Evolutionary conservation across 2,888 invertebrate genomes (phyloP).

Genomic region (Mantis religiosa): DNA sequence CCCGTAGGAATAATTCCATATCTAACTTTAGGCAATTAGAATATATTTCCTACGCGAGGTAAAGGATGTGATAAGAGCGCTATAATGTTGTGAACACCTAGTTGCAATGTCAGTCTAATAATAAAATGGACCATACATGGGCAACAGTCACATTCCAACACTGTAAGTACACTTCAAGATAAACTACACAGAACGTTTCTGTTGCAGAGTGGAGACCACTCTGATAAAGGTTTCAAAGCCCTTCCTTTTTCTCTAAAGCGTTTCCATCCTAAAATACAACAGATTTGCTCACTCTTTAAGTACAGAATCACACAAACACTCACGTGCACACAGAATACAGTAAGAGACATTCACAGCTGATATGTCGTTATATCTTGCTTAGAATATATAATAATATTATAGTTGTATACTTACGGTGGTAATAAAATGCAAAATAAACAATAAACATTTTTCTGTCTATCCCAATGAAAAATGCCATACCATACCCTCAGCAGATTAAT

Average conservation of each 20-base stretch:
- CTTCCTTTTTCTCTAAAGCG: background rate
- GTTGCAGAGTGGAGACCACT: background rate
- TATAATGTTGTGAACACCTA: no score
- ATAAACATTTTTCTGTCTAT: background rate
- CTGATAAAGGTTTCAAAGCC: background rate
- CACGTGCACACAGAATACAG: background rate
- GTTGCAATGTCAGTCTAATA: no score
- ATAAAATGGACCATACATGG: no score
- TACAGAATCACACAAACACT: background rate
- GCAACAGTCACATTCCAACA: background rate
- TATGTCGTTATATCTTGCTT: background rate
- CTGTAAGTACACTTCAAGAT: background rate
- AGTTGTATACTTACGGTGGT: background rate
- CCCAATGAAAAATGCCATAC: no score
- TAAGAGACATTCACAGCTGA: background rate
- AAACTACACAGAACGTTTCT: background rate
- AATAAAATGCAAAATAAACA: background rate
- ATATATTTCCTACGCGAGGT: no score
- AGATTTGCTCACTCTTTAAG: background rate
- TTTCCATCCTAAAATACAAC: background rate
- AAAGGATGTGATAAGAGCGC: no score
- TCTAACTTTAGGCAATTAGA: no score
- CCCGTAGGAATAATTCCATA: no score
- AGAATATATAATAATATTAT: background rate
- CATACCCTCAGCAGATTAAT: background rate